These are phyloP conservation scores for Globodera ellingtonae DNA, from an alignment of 1,140 invertebrate genomes.

Conservation along the genomic window DNA sequence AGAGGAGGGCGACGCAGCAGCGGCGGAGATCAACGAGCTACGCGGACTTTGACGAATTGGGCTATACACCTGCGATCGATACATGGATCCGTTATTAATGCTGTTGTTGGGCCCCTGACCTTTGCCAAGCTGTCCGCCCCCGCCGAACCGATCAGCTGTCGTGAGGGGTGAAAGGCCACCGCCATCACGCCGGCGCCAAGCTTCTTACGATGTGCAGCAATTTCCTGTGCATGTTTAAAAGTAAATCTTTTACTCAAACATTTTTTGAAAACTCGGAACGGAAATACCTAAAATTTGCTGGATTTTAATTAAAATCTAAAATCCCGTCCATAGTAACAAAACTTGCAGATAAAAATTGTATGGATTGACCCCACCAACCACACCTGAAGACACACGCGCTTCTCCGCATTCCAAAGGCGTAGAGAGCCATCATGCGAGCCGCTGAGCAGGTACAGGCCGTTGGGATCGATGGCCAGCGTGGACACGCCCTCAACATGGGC, in stretches of 20 bases:
- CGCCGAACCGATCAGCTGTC: slow-evolving; percentile 95
- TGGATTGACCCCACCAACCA: neutral
- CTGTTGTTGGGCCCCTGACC: slow-evolving; percentile 66
- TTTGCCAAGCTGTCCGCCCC: slow-evolving; percentile 97
- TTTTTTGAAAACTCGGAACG: too few relatives aligned
- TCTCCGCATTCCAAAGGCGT: slow-evolving; percentile 97
- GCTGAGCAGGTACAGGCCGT: slow-evolving; percentile 94
- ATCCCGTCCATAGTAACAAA: too few relatives aligned
- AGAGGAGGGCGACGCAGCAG: neutral
- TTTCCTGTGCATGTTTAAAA: slow-evolving; percentile 76
- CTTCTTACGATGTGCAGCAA: slow-evolving; percentile 98
- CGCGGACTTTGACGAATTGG: neutral
- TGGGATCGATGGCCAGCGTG: slow-evolving; percentile 93
- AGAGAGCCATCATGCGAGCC: slow-evolving; percentile 98
- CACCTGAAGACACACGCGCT: slow-evolving; percentile 67
- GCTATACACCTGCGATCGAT: neutral
- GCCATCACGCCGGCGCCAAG: slow-evolving; percentile 98
- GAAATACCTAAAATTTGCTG: too few relatives aligned
- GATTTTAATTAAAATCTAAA: too few relatives aligned
- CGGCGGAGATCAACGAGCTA: neutral
- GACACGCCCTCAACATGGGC: slow-evolving; percentile 98
- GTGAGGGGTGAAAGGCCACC: slow-evolving; percentile 97
- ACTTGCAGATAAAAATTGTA: slow-evolving; percentile 17
- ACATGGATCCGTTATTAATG: too few relatives aligned
- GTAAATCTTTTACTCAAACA: too few relatives aligned